These are phyloP conservation scores for Heterochromis multidens DNA, from an alignment of 2,113 vertebrate species.

Conservation along the genomic window DNA sequence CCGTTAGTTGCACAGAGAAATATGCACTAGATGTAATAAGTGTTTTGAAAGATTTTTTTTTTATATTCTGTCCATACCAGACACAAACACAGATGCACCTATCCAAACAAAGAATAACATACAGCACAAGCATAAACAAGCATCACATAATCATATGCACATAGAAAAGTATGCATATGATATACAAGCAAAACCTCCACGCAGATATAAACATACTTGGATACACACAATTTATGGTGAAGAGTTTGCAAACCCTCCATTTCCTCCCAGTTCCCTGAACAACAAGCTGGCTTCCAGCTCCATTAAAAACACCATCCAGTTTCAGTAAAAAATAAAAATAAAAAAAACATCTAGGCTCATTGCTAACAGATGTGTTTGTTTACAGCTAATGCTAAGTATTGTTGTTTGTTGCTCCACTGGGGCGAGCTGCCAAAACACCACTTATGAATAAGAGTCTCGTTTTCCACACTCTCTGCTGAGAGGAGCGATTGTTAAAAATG, in stretches of 20 bases:
- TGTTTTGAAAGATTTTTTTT: not conserved
- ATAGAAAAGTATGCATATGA: not conserved
- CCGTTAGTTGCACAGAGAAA: not conserved
- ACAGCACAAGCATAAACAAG: not conserved
- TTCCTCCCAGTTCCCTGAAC: not conserved
- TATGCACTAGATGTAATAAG: not conserved
- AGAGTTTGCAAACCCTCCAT: not conserved
- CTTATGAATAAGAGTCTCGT: slow-evolving; percentile 57
- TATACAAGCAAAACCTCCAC: not conserved
- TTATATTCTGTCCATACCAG: not conserved
- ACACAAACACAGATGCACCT: not conserved
- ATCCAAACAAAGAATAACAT: not conserved
- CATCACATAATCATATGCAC: not conserved
- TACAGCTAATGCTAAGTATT: slow-evolving; percentile 53
- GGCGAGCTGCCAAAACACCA: slow-evolving; percentile 48
- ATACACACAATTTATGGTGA: not conserved
- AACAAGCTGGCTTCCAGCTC: slow-evolving; percentile 1
- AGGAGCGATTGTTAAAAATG: slow-evolving; percentile 24
- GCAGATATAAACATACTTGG: not conserved
- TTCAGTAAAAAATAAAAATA: not conserved
- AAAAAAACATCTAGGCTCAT: slow-evolving; percentile 34
- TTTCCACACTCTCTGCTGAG: slow-evolving; percentile 55
- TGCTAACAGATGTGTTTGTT: slow-evolving; percentile 65
- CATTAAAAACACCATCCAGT: not conserved
- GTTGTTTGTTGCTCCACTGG: slow-evolving; percentile 54